phyloP scores from a whole-genome alignment of 2,888 invertebrate species.

The Octodonta nipae region DNA sequence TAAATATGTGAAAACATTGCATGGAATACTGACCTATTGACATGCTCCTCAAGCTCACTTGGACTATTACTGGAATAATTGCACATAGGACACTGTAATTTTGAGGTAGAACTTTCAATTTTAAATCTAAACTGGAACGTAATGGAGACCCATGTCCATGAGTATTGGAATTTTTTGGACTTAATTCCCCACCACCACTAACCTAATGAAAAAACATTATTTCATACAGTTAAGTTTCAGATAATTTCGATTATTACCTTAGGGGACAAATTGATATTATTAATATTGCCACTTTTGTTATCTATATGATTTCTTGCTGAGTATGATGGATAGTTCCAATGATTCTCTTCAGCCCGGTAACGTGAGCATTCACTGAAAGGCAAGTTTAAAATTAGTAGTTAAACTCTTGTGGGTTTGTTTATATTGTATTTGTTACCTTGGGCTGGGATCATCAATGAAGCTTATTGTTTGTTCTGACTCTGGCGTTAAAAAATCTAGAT shows the following conservation, averaged over 20 bases:
- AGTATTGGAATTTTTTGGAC: constrained; percentile 32
- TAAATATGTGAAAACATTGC: too few species aligned
- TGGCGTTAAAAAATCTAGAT: constrained; percentile 68
- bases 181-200: constrained; percentile 32
- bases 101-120: constrained; percentile 47
- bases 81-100: constrained; percentile 58
- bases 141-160: constrained; percentile 61
- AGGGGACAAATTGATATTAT: constrained; percentile 33
- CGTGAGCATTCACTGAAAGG: constrained; percentile 27
- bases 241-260: too few species aligned
- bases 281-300: constrained; percentile 28
- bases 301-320: constrained; percentile 20
- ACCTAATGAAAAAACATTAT: constrained; percentile 20
- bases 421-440: constrained; percentile 29
- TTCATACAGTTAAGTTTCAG: constrained; percentile 2
- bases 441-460: constrained; percentile 58
- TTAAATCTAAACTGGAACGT: constrained; percentile 55
- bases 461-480: constrained; percentile 61
- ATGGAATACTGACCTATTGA: constrained; percentile 44
- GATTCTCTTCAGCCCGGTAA: constrained; percentile 22
- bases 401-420: constrained; percentile 31
- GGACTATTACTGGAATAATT: constrained; percentile 62
- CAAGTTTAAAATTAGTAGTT: background rate
- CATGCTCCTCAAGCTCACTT: constrained; percentile 63
- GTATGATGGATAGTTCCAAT: constrained; percentile 24